A percentile compares a stretch with the other conserved stretches of the same genome.
phyloP scores from a whole-genome alignment of 2,797 vertebrate species.

The Spondyliosoma cantharus region DNA sequence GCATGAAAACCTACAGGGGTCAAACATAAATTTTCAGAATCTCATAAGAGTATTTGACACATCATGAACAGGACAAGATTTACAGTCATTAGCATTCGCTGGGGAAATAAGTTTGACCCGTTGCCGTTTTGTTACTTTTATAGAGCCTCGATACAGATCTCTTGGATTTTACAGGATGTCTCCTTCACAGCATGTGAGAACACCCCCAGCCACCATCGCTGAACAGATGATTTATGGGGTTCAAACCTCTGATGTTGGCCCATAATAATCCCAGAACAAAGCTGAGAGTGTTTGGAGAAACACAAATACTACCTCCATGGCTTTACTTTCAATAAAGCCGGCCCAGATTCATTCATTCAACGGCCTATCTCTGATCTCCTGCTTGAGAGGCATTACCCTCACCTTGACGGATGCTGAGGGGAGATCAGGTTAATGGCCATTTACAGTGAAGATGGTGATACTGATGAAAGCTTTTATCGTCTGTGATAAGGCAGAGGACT shows the following conservation, averaged over 20 bases:
- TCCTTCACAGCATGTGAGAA: constrained; percentile 76
- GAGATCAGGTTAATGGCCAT: constrained; percentile 77
- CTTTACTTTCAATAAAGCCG: constrained; percentile 72
- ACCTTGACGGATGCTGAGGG: constrained; percentile 71
- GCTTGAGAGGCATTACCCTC: constrained; percentile 74
- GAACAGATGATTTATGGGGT: constrained; percentile 71
- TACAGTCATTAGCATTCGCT: constrained; percentile 49
- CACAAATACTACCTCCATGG: constrained; percentile 82
- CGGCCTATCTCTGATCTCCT: constrained; percentile 74
- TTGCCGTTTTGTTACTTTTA: constrained; percentile 64
- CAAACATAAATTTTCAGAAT: constrained; percentile 60
- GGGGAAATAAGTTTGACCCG: constrained; percentile 74
- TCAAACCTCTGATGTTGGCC: constrained; percentile 72
- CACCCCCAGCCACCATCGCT: constrained; percentile 78
- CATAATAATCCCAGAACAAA: constrained; percentile 71
- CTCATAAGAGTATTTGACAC: constrained; percentile 61
- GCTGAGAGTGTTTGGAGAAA: constrained; percentile 74
- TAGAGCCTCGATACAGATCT: constrained; percentile 70
- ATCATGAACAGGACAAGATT: constrained; percentile 51
- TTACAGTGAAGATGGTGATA: constrained; percentile 59
- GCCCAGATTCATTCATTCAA: constrained; percentile 66
- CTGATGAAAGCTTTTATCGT: constrained; percentile 66
- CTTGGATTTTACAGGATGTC: constrained; percentile 69
- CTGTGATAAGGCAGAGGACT: constrained; percentile 48
- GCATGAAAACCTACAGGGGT: constrained; percentile 63